Conservation (phyloP, 2,113 vertebrate species). For the Nettapus auritus region DNA sequence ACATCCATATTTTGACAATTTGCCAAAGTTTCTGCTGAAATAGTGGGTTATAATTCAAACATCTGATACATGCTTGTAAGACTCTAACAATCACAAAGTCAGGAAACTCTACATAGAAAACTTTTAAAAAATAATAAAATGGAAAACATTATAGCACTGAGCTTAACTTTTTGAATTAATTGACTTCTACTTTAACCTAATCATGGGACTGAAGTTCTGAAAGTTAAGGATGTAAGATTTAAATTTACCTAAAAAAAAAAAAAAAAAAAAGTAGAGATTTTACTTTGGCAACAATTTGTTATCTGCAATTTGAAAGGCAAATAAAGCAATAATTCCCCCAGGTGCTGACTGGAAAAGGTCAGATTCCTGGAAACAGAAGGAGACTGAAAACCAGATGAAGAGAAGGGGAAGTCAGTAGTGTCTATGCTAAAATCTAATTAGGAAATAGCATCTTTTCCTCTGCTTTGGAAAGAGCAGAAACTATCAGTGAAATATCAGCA, state of each 20-base stretch:
- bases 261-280: not conserved
- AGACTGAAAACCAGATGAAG: constrained; percentile 55
- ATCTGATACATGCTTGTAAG: not conserved
- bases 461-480: constrained; percentile 57
- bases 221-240: not conserved
- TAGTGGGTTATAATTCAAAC: not conserved
- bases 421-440: constrained; percentile 59
- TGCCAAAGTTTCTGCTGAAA: not conserved
- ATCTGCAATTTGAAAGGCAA: constrained; percentile 72
- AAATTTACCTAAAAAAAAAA: constrained; percentile 17
- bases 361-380: constrained; percentile 43
- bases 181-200: not conserved
- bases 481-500: constrained; percentile 71
- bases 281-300: constrained; percentile 70
- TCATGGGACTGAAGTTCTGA: not conserved
- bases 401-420: constrained; percentile 35
- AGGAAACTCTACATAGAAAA: not conserved
- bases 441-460: constrained; percentile 58
- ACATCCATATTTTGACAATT: not conserved
- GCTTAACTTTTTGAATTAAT: not conserved
- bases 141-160: rapidly evolving
- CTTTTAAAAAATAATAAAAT: not conserved
- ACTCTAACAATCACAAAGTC: not conserved
- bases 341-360: constrained; percentile 45
- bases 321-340: constrained; percentile 59